A percentile compares a stretch with the other conserved stretches of the same genome.
Conservation (phyloP, 1,140 invertebrate species). For the Melipona quadrifasciata region DNA sequence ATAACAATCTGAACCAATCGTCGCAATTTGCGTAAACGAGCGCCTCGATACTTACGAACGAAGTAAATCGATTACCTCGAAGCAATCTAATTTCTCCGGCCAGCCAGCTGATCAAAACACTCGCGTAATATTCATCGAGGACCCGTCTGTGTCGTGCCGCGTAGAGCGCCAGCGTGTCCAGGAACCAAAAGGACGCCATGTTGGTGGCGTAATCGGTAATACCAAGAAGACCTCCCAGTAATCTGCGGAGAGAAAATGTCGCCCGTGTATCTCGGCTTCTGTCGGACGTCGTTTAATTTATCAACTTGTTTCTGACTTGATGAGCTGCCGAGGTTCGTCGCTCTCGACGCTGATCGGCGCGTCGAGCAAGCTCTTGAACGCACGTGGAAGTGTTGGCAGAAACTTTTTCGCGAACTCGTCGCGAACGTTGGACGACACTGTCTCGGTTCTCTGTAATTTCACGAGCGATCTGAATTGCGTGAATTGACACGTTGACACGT, state of each 20-base stretch:
- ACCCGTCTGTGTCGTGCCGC: constrained; percentile 45
- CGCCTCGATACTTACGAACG: neutral
- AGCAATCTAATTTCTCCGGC: constrained; percentile 69
- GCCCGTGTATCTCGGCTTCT: neutral
- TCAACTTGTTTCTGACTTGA: constrained; percentile 50
- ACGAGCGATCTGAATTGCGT: neutral
- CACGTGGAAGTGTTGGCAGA: constrained; percentile 36
- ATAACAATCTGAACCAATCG: neutral
- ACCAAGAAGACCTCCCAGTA: constrained; percentile 60
- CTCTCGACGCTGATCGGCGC: constrained; percentile 25
- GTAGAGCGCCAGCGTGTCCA: constrained; percentile 65
- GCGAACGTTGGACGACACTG: neutral
- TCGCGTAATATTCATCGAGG: constrained; percentile 56
- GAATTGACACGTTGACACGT: neutral
- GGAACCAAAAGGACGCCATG: constrained; percentile 71
- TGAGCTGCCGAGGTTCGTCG: constrained; percentile 49
- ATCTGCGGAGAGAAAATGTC: constrained; percentile 46
- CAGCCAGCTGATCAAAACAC: constrained; percentile 71
- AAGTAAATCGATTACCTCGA: constrained; percentile 45
- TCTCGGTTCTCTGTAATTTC: constrained; percentile 4
- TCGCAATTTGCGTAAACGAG: neutral
- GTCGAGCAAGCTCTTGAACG: constrained; percentile 34
- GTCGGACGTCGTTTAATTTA: no score
- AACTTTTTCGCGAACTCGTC: constrained; percentile 1
- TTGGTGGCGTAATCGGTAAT: constrained; percentile 68